phyloP scores from a whole-genome alignment of 35 echinoderm and acorn worm species.

The Heliocidaris erythrogramma region DNA sequence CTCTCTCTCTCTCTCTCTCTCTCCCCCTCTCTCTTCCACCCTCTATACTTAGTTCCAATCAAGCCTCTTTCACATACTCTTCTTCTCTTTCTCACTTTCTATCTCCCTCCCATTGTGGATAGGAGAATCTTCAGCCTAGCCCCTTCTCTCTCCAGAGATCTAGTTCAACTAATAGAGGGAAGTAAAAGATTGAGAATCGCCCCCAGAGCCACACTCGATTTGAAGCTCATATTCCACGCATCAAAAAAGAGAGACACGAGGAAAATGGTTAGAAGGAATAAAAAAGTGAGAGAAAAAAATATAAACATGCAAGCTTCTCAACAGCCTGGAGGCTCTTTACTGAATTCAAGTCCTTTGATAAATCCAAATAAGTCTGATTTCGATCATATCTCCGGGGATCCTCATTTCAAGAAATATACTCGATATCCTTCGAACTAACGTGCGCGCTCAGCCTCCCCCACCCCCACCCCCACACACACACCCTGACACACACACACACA shows the following conservation, averaged over 20 bases:
- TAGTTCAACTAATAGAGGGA: neutral
- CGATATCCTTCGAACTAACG: neutral
- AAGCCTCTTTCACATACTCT: too few relatives aligned
- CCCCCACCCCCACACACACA: too few relatives aligned
- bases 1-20: too few relatives aligned
- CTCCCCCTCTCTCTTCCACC: too few relatives aligned
- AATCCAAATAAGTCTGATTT: neutral
- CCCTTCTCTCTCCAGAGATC: neutral
- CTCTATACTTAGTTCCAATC: too few relatives aligned
- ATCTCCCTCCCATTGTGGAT: too few relatives aligned
- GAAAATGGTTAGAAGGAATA: neutral
- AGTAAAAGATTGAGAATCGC: neutral
- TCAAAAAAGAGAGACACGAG: neutral
- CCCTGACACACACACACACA: too few relatives aligned
- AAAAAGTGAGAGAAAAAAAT: neutral
- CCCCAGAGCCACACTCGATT: neutral
- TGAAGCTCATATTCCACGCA: neutral
- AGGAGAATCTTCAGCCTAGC: too few relatives aligned
- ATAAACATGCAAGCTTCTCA: neutral
- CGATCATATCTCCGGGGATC: neutral
- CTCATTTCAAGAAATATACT: neutral
- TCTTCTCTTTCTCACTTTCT: too few relatives aligned
- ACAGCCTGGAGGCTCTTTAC: neutral
- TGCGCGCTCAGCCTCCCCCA: neutral
- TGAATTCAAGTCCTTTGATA: neutral